Percentiles rank a stretch among this genome's conserved stretches.
Evolutionary conservation across 2,113 vertebrate genomes (phyloP).

Genomic region (Anas platyrhynchos): DNA sequence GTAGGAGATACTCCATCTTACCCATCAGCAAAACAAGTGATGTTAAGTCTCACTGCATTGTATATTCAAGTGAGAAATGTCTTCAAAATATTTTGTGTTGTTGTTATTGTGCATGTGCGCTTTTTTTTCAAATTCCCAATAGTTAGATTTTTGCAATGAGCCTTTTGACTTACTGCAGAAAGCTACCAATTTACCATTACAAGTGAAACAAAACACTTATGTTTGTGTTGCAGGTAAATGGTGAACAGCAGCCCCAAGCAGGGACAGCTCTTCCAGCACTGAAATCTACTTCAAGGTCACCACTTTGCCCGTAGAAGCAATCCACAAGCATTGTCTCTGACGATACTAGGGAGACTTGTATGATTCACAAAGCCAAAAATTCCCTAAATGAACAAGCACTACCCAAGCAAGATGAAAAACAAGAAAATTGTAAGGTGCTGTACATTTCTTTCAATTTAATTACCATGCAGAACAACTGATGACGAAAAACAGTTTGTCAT

Average conservation of each 20-base stretch:
- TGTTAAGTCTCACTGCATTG: not conserved
- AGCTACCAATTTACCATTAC: not conserved
- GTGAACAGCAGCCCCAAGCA: not conserved
- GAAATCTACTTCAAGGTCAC: slow-evolving; percentile 28
- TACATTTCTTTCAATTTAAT: slow-evolving; percentile 45
- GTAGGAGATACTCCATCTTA: not conserved
- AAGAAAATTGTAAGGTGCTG: slow-evolving; percentile 86
- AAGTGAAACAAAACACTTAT: not conserved
- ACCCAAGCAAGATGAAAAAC: slow-evolving; percentile 67
- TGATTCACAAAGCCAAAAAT: not conserved
- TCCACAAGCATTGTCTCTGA: not conserved
- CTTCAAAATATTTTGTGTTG: not conserved
- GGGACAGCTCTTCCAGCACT: not conserved
- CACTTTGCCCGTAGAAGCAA: slow-evolving; percentile 40
- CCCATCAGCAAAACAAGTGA: not conserved
- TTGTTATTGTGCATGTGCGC: not conserved
- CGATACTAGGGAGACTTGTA: not conserved
- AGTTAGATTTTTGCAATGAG: not conserved
- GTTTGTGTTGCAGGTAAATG: slow-evolving; percentile 70
- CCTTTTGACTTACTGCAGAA: not conserved
- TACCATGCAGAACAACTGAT: not conserved
- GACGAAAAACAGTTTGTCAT: not conserved
- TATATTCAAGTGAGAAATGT: not conserved
- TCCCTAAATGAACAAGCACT: slow-evolving; percentile 24
- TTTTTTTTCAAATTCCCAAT: not conserved